Evolutionary conservation across 2,797 vertebrate species (phyloP).

Genomic region (Myotis myotis): DNA sequence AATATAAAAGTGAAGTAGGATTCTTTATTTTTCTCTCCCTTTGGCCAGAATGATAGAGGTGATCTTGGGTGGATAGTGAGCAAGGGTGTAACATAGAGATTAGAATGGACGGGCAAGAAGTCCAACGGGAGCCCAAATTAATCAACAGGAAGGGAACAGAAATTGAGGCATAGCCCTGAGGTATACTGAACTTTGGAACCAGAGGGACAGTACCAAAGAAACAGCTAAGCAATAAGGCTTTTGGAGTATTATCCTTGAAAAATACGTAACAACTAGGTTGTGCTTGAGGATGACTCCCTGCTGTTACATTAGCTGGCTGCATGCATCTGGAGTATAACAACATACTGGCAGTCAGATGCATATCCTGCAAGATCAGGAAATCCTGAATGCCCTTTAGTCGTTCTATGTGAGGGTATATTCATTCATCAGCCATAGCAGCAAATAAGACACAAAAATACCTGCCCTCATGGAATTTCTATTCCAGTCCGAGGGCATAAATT

Average conservation of each 20-base stretch:
- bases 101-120: not conserved
- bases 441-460: not conserved
- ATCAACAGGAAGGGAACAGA: not conserved
- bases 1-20: not conserved
- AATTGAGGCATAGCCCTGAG: not conserved
- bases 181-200: not conserved
- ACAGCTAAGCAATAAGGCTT: not conserved
- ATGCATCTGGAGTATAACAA: not conserved
- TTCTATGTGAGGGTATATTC: not conserved
- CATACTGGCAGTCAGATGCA: too few species aligned
- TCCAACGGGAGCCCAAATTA: not conserved
- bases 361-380: not conserved
- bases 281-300: not conserved
- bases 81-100: not conserved
- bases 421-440: not conserved
- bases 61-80: not conserved
- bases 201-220: not conserved
- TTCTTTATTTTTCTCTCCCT: not conserved
- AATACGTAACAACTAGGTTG: not conserved
- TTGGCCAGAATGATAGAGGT: not conserved
- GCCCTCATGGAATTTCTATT: not conserved
- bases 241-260: not conserved
- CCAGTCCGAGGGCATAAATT: not conserved
- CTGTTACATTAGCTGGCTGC: not conserved
- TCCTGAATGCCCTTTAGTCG: not conserved